Evolutionary conservation across 2,888 invertebrate species (phyloP).

Genomic region (Orchesella flavescens): DNA sequence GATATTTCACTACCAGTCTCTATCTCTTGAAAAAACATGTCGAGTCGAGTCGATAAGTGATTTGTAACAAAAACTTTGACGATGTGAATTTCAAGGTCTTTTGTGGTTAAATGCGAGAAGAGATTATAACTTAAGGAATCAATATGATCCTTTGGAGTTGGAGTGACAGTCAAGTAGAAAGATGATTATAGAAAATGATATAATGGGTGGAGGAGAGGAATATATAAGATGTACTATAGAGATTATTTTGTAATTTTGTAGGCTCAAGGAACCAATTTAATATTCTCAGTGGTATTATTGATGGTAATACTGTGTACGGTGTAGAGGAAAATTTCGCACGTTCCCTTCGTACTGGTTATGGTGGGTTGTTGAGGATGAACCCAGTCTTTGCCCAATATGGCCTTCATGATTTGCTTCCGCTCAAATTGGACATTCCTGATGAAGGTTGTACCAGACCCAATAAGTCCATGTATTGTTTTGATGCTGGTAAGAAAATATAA

Average conservation of each 20-base stretch:
- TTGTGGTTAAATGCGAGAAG: neutral
- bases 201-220: neutral
- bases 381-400: constrained; percentile 91
- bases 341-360: constrained; percentile 86
- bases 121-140: neutral
- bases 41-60: neutral
- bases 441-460: constrained; percentile 94
- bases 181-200: neutral
- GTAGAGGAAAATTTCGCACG: constrained; percentile 87
- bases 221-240: neutral
- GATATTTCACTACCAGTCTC: constrained; percentile 49
- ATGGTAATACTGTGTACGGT: constrained; percentile 93
- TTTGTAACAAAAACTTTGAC: neutral
- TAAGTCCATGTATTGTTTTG: constrained; percentile 92
- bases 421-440: constrained; percentile 91
- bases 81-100: constrained; percentile 40
- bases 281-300: constrained; percentile 88
- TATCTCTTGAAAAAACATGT: no score
- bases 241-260: constrained; percentile 72
- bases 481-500: constrained; percentile 80
- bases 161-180: neutral
- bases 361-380: constrained; percentile 89
- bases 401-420: constrained; percentile 88
- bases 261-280: constrained; percentile 90
- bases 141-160: neutral